Conservation (phyloP, 2,888 invertebrate species). For the Dexiosoma caninum region DNA sequence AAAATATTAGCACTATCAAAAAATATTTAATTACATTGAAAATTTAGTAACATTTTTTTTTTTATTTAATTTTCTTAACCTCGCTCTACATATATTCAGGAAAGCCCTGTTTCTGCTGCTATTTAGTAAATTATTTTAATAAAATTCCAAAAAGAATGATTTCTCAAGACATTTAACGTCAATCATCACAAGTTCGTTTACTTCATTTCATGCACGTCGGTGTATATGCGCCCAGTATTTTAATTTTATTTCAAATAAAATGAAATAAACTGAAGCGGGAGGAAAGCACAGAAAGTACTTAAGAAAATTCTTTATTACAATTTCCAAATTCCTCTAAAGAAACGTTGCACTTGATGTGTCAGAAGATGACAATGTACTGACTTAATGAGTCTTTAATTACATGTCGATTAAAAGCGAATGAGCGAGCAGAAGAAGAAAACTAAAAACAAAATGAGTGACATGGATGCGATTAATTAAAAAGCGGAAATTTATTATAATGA, state of each 20-base stretch:
- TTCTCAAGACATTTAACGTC: conserved; percentile 26
- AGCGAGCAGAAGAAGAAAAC: background rate
- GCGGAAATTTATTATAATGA: conserved; percentile 42
- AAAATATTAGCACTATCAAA: no score
- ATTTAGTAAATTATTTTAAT: background rate
- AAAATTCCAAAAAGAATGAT: conserved; percentile 29
- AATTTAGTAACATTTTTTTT: no score
- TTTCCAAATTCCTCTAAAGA: conserved; percentile 40
- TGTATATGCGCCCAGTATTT: background rate
- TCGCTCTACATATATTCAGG: no score
- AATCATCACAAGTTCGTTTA: conserved; percentile 36
- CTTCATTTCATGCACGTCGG: conserved; percentile 1
- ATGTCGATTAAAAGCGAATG: conserved; percentile 66
- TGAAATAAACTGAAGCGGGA: conserved; percentile 18
- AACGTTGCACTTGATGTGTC: conserved; percentile 61
- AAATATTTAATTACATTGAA: no score
- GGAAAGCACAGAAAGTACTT: conserved; percentile 37
- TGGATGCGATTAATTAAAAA: conserved; percentile 63
- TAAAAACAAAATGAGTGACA: conserved; percentile 50
- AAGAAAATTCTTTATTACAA: conserved; percentile 49
- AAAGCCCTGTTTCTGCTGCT: no score
- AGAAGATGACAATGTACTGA: conserved; percentile 60
- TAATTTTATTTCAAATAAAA: conserved; percentile 25
- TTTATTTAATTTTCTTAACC: no score
- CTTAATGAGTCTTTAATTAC: conserved; percentile 70